Conservation (phyloP, 2,888 invertebrate species). For the Phalera bucephala region DNA sequence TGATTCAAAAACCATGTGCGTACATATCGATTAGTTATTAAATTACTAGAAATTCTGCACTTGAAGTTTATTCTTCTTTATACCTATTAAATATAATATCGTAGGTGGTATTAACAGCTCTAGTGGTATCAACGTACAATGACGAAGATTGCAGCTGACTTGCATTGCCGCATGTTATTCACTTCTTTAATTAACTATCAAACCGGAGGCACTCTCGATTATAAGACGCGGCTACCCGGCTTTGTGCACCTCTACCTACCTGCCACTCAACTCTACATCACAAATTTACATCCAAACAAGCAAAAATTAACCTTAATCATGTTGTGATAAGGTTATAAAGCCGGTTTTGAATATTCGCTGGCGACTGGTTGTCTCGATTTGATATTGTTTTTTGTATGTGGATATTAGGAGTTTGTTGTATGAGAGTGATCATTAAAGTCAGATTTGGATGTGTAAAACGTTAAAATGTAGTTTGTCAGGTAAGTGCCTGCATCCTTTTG, state of each 20-base stretch:
- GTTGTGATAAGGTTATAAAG: constrained; percentile 34
- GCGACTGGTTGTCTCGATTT: constrained; percentile 76
- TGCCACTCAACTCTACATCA: constrained; percentile 40
- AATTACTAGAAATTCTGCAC: too few species aligned
- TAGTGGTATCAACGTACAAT: constrained; percentile 32
- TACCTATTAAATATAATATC: too few species aligned
- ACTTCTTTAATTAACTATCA: constrained; percentile 81
- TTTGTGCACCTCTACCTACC: constrained; percentile 63
- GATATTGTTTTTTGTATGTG: constrained; percentile 62
- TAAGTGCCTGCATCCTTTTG: constrained; percentile 36
- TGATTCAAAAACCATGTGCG: too few species aligned
- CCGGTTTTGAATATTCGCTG: constrained; percentile 28
- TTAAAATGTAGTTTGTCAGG: constrained; percentile 41
- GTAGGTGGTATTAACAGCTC: constrained; percentile 42
- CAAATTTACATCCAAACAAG: constrained; percentile 33
- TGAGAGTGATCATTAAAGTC: constrained; percentile 51
- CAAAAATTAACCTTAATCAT: constrained; percentile 42
- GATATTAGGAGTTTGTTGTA: constrained; percentile 54
- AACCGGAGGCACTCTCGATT: constrained; percentile 77
- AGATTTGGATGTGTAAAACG: constrained; percentile 48
- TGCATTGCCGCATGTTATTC: constrained; percentile 74
- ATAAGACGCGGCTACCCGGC: constrained; percentile 74
- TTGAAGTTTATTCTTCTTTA: too few species aligned
- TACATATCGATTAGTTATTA: too few species aligned
- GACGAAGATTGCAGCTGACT: constrained; percentile 74